A percentile compares a stretch with the other conserved stretches of the same genome.
Evolutionary conservation across 2,888 invertebrate species (phyloP).

Genomic region (Tolmerus cingulatus): DNA sequence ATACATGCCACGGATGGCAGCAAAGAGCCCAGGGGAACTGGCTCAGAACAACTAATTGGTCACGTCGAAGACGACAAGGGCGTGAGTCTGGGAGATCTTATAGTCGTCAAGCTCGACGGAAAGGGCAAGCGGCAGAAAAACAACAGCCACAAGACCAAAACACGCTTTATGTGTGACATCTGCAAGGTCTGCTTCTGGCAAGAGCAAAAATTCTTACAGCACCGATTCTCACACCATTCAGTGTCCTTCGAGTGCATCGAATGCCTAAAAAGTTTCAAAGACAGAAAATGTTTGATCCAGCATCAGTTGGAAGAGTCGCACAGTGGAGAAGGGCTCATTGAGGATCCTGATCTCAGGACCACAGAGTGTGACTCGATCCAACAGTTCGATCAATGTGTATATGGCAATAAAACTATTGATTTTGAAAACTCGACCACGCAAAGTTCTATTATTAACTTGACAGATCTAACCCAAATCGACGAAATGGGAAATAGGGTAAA

Average conservation of each 20-base stretch:
- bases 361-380: background rate
- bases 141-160: slow-evolving; percentile 52
- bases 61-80: slow-evolving; percentile 71
- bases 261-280: slow-evolving; percentile 65
- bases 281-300: slow-evolving; percentile 65
- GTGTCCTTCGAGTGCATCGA: slow-evolving; percentile 69
- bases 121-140: slow-evolving; percentile 51
- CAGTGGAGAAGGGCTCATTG: slow-evolving; percentile 65
- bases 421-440: background rate
- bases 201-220: slow-evolving; percentile 66
- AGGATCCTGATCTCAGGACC: background rate
- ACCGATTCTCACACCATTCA: slow-evolving; percentile 70
- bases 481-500: slow-evolving; percentile 39
- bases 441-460: background rate
- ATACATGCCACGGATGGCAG: slow-evolving; percentile 53
- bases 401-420: background rate
- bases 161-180: slow-evolving; percentile 60
- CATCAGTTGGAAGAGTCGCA: slow-evolving; percentile 70
- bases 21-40: slow-evolving; percentile 50
- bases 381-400: background rate
- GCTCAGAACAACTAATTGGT: slow-evolving; percentile 69
- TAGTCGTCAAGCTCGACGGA: slow-evolving; percentile 63
- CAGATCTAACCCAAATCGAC: background rate
- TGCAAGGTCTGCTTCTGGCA: slow-evolving; percentile 65
- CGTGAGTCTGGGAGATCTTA: slow-evolving; percentile 69